Conservation (phyloP, 2,797 vertebrate species). For the Mico argentatus region DNA sequence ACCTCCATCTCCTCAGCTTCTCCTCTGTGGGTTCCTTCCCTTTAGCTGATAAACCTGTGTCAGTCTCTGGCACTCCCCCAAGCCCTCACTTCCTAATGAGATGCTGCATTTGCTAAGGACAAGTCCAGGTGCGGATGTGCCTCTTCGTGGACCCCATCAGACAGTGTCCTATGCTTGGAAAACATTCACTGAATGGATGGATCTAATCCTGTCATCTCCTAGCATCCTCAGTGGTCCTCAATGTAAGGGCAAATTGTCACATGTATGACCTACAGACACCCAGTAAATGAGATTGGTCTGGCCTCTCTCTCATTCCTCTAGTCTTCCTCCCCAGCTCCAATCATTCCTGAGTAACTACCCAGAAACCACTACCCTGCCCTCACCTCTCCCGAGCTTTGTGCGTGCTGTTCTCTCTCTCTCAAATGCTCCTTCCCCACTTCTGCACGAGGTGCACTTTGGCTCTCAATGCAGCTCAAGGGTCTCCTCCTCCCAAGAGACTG, state of each 20-base stretch:
- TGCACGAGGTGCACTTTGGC: not conserved
- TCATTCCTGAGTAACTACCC: not conserved
- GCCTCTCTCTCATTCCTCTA: not conserved
- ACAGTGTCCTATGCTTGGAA: not conserved
- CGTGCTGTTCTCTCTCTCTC: not conserved
- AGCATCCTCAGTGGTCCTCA: not conserved
- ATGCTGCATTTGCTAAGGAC: not conserved
- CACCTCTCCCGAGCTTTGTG: not conserved
- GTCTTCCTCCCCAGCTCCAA: not conserved
- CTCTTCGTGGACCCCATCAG: not conserved
- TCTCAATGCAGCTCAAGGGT: not conserved
- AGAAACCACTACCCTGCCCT: not conserved
- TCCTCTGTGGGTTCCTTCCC: not conserved
- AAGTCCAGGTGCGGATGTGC: not conserved
- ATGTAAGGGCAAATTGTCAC: not conserved
- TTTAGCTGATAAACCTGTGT: not conserved
- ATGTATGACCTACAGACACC: not conserved
- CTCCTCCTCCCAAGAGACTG: not conserved
- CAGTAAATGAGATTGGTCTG: not conserved
- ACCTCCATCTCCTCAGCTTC: not conserved
- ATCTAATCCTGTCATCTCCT: not conserved
- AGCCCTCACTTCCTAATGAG: not conserved
- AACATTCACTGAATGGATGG: not conserved
- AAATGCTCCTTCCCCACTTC: not conserved
- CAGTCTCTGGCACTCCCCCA: not conserved